Percentiles rank a stretch among this genome's conserved stretches.
Evolutionary conservation across 2,888 invertebrate species (phyloP).

Genomic region (Tortricodes alternella): DNA sequence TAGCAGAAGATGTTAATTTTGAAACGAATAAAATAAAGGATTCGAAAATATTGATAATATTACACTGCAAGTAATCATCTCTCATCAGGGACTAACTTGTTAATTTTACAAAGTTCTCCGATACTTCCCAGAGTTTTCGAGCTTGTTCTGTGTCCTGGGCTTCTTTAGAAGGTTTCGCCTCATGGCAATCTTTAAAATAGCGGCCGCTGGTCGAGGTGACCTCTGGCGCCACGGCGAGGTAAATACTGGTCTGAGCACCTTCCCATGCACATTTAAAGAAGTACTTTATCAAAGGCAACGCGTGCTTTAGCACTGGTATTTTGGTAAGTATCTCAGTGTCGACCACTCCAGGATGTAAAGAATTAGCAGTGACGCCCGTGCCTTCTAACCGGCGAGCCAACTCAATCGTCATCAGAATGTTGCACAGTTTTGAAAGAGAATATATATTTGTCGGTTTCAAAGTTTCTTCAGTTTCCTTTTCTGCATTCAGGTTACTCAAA

Average conservation of each 20-base stretch:
- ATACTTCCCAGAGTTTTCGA: conserved; percentile 19
- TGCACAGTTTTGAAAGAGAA: conserved; percentile 56
- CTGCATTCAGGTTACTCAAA: conserved; percentile 30
- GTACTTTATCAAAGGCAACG: conserved; percentile 73
- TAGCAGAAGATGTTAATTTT: too few relatives aligned
- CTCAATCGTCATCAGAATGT: conserved; percentile 52
- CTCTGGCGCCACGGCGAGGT: conserved; percentile 86
- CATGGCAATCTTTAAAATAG: conserved; percentile 86
- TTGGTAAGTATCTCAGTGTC: conserved; percentile 88
- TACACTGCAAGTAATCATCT: too few relatives aligned
- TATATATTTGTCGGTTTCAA: too few relatives aligned
- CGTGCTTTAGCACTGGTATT: too few relatives aligned
- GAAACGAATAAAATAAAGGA: too few relatives aligned
- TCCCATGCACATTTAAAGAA: conserved; percentile 82
- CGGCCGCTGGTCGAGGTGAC: conserved; percentile 84
- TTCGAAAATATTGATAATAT: too few relatives aligned
- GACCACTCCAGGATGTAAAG: conserved; percentile 90
- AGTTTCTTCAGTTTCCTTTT: too few relatives aligned
- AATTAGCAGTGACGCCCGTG: conserved; percentile 86
- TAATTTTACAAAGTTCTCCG: conserved; percentile 9
- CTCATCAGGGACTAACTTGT: too few relatives aligned
- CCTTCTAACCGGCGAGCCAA: conserved; percentile 46
- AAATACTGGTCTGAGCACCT: conserved; percentile 87
- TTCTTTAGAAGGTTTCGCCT: conserved; percentile 51
- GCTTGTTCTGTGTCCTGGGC: conserved; percentile 68